Percentiles rank a stretch among this genome's conserved stretches.
These are phyloP conservation scores for Lacerta bilineata DNA, from an alignment of 2,797 vertebrate genomes.

Conservation along the genomic window DNA sequence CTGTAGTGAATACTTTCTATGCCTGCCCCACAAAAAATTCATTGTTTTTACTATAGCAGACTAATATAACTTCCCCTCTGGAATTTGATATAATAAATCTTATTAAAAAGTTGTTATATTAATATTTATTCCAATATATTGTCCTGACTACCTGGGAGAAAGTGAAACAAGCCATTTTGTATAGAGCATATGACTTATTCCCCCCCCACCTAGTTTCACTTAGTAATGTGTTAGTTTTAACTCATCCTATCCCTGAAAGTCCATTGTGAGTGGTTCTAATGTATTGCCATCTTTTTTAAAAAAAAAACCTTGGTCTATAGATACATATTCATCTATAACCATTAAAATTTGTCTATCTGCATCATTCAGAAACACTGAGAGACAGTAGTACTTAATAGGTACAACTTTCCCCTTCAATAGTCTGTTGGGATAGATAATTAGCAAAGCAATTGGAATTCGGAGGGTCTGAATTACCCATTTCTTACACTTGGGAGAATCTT, in stretches of 20 bases:
- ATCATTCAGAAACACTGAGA: not conserved
- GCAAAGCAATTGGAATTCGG: not conserved
- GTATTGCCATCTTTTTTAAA: not conserved
- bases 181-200: too few species aligned
- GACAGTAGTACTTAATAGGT: not conserved
- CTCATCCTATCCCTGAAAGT: not conserved
- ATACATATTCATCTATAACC: not conserved
- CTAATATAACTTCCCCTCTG: too few species aligned
- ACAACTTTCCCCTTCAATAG: not conserved
- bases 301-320: not conserved
- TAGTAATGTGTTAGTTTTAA: too few species aligned
- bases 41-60: too few species aligned
- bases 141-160: too few species aligned
- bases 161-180: too few species aligned
- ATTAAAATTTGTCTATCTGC: not conserved
- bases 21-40: too few species aligned
- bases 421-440: not conserved
- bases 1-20: too few species aligned
- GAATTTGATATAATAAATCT: too few species aligned
- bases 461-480: slow-evolving; percentile 9
- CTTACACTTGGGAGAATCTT: slow-evolving; percentile 5
- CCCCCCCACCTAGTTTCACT: too few species aligned
- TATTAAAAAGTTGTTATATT: too few species aligned
- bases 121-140: too few species aligned
- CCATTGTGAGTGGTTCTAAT: not conserved